Conservation (phyloP, 2,888 invertebrate genomes). For the Brachyopa scutellaris region DNA sequence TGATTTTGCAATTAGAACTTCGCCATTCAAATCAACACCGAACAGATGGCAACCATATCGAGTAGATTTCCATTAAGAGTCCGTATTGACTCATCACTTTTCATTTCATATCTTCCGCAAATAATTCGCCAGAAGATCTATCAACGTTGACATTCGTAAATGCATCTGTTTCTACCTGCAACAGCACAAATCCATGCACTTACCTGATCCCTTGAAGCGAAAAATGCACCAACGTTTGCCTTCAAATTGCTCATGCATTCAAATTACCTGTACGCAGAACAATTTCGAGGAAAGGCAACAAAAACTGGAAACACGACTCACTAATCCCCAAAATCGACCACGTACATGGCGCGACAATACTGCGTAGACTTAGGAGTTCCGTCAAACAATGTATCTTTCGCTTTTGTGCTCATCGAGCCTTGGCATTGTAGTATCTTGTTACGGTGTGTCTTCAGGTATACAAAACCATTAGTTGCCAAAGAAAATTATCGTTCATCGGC, state of each 20-base stretch:
- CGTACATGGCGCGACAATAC: slow-evolving; percentile 34
- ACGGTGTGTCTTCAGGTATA: slow-evolving; percentile 66
- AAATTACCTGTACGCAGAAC: slow-evolving; percentile 21
- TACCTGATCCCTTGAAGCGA: slow-evolving; percentile 55
- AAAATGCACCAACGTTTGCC: slow-evolving; percentile 40
- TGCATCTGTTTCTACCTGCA: slow-evolving; percentile 39
- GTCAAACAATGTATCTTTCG: slow-evolving; percentile 38
- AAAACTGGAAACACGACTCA: slow-evolving; percentile 52
- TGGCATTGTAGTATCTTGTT: slow-evolving; percentile 37
- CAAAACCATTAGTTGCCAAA: slow-evolving; percentile 57
- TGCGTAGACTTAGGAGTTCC: slow-evolving; percentile 14
- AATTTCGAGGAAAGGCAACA: slow-evolving; percentile 5
- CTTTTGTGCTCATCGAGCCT: slow-evolving; percentile 62
- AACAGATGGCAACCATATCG: too few species aligned
- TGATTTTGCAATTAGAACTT: too few species aligned
- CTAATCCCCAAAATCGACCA: slow-evolving; percentile 37
- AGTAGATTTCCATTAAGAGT: neutral
- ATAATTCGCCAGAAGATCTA: neutral
- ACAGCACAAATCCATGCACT: neutral
- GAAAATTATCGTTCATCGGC: slow-evolving; percentile 41
- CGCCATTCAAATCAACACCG: too few species aligned
- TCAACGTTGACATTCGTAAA: slow-evolving; percentile 9
- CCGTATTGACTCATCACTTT: slow-evolving; percentile 31
- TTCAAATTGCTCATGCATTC: slow-evolving; percentile 36
- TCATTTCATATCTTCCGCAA: slow-evolving; percentile 38